phyloP scores from a whole-genome alignment of 2,113 vertebrate genomes.

The Ivindomyrus marchei region DNA sequence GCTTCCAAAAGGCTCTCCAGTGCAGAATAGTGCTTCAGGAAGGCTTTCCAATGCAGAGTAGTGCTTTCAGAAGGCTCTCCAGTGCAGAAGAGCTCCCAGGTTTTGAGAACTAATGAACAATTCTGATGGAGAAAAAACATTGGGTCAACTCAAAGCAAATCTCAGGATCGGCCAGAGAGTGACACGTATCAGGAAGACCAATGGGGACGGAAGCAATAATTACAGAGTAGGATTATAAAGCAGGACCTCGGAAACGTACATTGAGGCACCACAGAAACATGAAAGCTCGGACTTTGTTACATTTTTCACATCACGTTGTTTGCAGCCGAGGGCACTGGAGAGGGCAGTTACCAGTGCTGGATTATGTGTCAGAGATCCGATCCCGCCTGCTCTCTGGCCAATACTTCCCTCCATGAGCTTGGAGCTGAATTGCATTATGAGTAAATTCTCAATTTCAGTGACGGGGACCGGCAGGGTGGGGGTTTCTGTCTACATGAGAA shows the following conservation, averaged over 20 bases:
- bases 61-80: not conserved
- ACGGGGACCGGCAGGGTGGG: not conserved
- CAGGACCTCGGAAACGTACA: not conserved
- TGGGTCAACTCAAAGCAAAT: not conserved
- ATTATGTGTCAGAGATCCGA: not conserved
- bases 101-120: not conserved
- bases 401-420: not conserved
- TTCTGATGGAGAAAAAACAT: not conserved
- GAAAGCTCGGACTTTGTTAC: not conserved
- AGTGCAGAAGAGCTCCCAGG: not conserved
- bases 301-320: not conserved
- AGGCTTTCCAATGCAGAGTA: not conserved
- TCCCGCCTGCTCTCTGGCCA: not conserved
- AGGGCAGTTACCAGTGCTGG: not conserved
- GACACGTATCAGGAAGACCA: not conserved
- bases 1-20: not conserved
- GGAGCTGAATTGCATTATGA: not conserved
- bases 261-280: not conserved
- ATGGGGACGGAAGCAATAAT: not conserved
- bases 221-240: not conserved
- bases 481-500: not conserved
- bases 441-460: not conserved
- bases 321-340: no score
- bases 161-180: not conserved
- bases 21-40: not conserved